Percentiles rank a stretch among this genome's conserved stretches.
Conservation (phyloP, 2,888 invertebrate genomes). For the Lepidocyrtinus sp. region DNA sequence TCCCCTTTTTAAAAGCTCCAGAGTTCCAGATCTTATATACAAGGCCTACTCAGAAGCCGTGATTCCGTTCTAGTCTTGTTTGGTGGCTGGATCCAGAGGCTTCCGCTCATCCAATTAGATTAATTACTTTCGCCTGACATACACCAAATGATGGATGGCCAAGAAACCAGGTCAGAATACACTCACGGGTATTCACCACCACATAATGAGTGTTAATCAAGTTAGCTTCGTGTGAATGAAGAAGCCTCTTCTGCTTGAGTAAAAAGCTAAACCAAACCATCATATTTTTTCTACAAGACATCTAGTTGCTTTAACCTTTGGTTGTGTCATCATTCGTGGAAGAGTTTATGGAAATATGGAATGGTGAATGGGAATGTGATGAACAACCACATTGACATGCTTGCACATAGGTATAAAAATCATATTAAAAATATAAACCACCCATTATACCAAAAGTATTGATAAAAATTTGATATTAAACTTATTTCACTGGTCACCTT, state of each 20-base stretch:
- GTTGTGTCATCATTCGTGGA: no score
- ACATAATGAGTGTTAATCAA: slow-evolving; percentile 52
- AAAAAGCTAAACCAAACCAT: slow-evolving; percentile 34
- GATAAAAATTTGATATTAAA: no score
- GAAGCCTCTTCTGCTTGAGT: slow-evolving; percentile 27
- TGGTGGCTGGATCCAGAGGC: slow-evolving; percentile 25
- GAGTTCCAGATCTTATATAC: neutral
- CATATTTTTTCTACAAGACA: neutral
- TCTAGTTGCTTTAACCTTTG: no score
- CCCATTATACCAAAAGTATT: no score
- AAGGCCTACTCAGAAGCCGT: neutral
- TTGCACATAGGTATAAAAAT: no score
- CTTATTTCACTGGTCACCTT: no score
- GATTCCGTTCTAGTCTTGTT: no score
- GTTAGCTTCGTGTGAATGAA: slow-evolving; percentile 34
- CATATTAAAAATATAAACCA: no score
- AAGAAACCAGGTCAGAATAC: slow-evolving; percentile 55
- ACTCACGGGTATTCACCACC: slow-evolving; percentile 53
- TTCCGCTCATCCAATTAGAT: slow-evolving; percentile 58
- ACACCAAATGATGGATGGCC: slow-evolving; percentile 56
- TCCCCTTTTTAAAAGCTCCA: no score
- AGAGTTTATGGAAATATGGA: no score
- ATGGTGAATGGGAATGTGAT: no score
- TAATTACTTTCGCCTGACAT: slow-evolving; percentile 57
- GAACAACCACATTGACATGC: no score